phyloP scores from a whole-genome alignment of 1,140 invertebrate species.

The Brachionus manjavacas region DNA sequence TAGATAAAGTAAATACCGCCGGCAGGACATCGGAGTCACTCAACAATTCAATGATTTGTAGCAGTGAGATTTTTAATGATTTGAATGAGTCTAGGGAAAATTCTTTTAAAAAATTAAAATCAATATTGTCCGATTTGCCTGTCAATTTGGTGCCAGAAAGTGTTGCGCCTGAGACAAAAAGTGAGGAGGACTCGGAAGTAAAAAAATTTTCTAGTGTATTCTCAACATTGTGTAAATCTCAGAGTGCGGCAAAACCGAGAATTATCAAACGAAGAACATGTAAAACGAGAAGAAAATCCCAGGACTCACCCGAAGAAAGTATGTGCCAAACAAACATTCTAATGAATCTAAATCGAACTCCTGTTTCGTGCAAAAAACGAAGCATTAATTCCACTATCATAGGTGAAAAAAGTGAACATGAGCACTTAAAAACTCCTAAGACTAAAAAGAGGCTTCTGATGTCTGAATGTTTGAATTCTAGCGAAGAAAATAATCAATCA shows the following conservation, averaged over 20 bases:
- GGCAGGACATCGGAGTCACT: neutral
- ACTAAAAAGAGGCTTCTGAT: slow-evolving; percentile 16
- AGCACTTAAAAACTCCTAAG: neutral
- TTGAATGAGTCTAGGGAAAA: neutral
- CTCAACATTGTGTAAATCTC: neutral
- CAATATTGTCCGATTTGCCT: slow-evolving; percentile 17
- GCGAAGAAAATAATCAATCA: neutral
- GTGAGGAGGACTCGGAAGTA: neutral
- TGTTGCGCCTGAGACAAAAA: neutral
- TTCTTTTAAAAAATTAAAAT: slow-evolving; percentile 8
- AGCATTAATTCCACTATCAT: neutral
- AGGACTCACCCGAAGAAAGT: neutral
- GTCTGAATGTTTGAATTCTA: neutral
- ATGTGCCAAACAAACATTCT: neutral
- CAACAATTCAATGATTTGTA: neutral
- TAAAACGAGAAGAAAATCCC: neutral
- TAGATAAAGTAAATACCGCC: slow-evolving; percentile 20
- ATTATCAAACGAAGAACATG: neutral
- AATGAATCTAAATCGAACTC: neutral
- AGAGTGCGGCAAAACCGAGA: neutral
- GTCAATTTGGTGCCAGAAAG: neutral
- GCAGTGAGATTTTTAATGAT: neutral
- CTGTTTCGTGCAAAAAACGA: neutral
- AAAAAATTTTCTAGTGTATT: neutral
- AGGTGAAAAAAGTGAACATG: neutral